A percentile compares a stretch with the other conserved stretches of the same genome.
Evolutionary conservation across 2,888 invertebrate species (phyloP).

Genomic region (Clitarchus hookeri): DNA sequence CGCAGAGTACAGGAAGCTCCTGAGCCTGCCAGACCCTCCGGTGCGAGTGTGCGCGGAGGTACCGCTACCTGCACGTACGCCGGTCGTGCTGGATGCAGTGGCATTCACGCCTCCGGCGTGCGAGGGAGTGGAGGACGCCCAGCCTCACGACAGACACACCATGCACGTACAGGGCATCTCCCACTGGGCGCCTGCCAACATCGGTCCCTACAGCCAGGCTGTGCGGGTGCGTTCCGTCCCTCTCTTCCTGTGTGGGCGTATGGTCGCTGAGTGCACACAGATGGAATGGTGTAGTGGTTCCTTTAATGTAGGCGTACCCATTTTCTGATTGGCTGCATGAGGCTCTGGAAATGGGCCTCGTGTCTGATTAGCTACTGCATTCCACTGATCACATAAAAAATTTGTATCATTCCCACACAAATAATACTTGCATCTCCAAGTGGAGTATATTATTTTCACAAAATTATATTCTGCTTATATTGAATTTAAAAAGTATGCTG

Average conservation of each 20-base stretch:
- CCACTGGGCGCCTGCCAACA: constrained; percentile 98
- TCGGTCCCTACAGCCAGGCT: constrained; percentile 95
- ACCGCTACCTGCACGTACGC: constrained; percentile 71
- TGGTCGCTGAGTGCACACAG: too few relatives aligned
- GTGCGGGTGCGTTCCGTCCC: constrained; percentile 65
- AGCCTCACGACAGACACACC: constrained; percentile 61
- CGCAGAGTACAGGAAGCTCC: constrained; percentile 72
- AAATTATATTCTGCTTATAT: too few relatives aligned
- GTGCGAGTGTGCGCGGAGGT: constrained; percentile 84
- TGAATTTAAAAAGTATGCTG: too few relatives aligned
- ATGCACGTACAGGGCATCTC: constrained; percentile 96
- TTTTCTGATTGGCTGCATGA: too few relatives aligned
- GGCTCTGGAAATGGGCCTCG: too few relatives aligned
- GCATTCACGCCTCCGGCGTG: constrained; percentile 58
- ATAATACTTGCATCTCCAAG: too few relatives aligned
- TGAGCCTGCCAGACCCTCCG: constrained; percentile 75
- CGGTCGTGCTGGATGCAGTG: constrained; percentile 77
- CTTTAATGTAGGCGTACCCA: too few relatives aligned
- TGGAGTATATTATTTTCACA: too few relatives aligned
- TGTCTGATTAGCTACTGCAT: too few relatives aligned
- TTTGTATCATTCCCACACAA: too few relatives aligned
- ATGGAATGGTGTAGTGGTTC: too few relatives aligned
- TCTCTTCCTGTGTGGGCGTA: not conserved
- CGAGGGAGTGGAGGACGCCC: constrained; percentile 40
- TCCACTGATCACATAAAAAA: too few relatives aligned